A percentile compares a stretch with the other conserved stretches of the same genome.
phyloP scores from a whole-genome alignment of 2,888 invertebrate species.

The Parnassius mnemosyne region DNA sequence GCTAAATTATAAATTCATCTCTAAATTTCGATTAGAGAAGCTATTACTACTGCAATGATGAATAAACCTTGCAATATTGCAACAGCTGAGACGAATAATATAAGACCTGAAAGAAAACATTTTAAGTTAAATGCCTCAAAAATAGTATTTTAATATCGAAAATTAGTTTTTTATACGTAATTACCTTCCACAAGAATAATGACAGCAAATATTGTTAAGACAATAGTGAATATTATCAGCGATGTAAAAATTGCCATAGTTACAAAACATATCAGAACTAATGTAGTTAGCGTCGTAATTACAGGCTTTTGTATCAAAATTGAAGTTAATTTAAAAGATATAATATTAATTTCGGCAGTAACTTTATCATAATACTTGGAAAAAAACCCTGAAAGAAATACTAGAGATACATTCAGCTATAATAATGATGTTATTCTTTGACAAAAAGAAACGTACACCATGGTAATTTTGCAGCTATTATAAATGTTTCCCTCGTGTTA shows the following conservation, averaged over 20 bases:
- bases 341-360: neutral
- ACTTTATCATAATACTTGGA: constrained; percentile 11
- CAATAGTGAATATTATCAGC: constrained; percentile 33
- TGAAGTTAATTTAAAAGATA: neutral
- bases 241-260: constrained; percentile 37
- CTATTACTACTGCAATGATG: constrained; percentile 7
- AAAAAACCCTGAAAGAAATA: constrained; percentile 16
- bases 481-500: constrained; percentile 54
- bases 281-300: constrained; percentile 41
- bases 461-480: constrained; percentile 42
- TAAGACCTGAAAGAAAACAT: constrained; percentile 12
- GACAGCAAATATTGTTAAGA: constrained; percentile 30
- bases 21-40: neutral
- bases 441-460: constrained; percentile 42
- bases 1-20: constrained; percentile 1
- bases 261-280: constrained; percentile 33
- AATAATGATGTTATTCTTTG: neutral
- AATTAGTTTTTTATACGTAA: neutral
- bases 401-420: neutral
- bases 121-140: neutral
- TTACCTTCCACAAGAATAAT: constrained; percentile 55
- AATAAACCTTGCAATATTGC: constrained; percentile 3
- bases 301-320: constrained; percentile 39
- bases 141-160: neutral
- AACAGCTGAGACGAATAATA: constrained; percentile 3